Evolutionary conservation across 2,113 vertebrate genomes (phyloP).

Genomic region (Pterocles gutturalis): DNA sequence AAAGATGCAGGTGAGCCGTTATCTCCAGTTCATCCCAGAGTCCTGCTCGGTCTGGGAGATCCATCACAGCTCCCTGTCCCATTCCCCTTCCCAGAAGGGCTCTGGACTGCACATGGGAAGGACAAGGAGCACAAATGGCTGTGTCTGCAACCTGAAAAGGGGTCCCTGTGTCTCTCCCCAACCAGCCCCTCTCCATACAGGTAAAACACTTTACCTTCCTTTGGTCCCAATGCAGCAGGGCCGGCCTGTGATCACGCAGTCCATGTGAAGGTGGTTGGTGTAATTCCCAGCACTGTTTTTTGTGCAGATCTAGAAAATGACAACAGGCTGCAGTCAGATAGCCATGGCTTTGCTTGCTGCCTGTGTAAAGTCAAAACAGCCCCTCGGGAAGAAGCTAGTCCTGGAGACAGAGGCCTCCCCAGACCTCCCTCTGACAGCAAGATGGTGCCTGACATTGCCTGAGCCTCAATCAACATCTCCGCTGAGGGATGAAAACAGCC

Average conservation of each 20-base stretch:
- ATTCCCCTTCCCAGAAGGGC: not conserved
- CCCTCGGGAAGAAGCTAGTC: not conserved
- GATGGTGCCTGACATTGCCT: not conserved
- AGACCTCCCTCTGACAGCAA: not conserved
- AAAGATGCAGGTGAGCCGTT: not conserved
- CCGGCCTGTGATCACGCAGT: conserved; percentile 94
- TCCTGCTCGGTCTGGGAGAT: not conserved
- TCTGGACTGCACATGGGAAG: not conserved
- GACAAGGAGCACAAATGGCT: not conserved
- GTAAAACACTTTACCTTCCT: conserved; percentile 85
- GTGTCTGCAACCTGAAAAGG: not conserved
- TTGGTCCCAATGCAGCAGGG: conserved; percentile 99
- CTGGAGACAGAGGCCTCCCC: not conserved
- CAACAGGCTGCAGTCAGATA: conserved; percentile 3
- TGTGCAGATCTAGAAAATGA: conserved; percentile 89
- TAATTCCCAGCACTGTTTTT: conserved; percentile 94
- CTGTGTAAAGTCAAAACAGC: not conserved
- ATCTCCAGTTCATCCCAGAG: not conserved
- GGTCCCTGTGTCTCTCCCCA: not conserved
- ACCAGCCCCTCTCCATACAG: not conserved
- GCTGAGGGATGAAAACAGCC: not conserved
- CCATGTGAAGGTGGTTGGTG: conserved; percentile 96
- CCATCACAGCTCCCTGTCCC: not conserved
- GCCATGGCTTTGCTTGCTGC: not conserved
- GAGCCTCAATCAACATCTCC: not conserved